phyloP scores from a whole-genome alignment of 1,140 invertebrate genomes.

The Pomacea maculata region DNA sequence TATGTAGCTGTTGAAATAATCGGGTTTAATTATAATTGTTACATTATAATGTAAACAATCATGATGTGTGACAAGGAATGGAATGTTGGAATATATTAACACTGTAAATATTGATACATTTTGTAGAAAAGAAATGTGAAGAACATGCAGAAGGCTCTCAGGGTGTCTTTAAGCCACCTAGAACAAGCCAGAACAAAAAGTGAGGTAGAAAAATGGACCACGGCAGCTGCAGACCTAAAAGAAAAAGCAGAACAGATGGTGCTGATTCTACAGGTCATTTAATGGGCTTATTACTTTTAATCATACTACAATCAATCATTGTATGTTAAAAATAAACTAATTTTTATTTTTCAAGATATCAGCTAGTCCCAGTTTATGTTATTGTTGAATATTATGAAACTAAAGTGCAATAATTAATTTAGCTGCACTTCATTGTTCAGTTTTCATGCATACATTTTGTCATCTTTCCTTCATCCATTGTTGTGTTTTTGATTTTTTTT shows the following conservation, averaged over 20 bases:
- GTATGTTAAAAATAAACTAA: background rate
- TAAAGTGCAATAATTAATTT: too few relatives aligned
- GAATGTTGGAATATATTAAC: too few relatives aligned
- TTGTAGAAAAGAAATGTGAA: constrained; percentile 48
- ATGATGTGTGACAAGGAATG: too few relatives aligned
- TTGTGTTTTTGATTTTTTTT: too few relatives aligned
- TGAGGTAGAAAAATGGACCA: constrained; percentile 39
- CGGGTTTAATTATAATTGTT: too few relatives aligned
- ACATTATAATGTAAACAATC: too few relatives aligned
- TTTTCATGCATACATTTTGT: too few relatives aligned
- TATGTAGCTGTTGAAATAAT: too few relatives aligned
- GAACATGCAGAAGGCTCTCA: constrained; percentile 46
- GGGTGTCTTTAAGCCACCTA: constrained; percentile 45
- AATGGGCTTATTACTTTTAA: background rate
- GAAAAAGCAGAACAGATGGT: constrained; percentile 49
- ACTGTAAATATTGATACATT: too few relatives aligned
- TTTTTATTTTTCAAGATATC: background rate
- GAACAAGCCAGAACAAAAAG: constrained; percentile 42
- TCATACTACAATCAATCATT: background rate
- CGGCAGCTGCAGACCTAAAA: constrained; percentile 45
- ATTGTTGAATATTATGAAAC: too few relatives aligned
- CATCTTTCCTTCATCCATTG: too few relatives aligned
- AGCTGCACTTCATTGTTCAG: too few relatives aligned
- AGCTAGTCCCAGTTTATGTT: background rate
- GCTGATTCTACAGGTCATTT: constrained; percentile 50